Evolutionary conservation across 2,888 invertebrate species (phyloP).

Genomic region (Oasisia sp.): DNA sequence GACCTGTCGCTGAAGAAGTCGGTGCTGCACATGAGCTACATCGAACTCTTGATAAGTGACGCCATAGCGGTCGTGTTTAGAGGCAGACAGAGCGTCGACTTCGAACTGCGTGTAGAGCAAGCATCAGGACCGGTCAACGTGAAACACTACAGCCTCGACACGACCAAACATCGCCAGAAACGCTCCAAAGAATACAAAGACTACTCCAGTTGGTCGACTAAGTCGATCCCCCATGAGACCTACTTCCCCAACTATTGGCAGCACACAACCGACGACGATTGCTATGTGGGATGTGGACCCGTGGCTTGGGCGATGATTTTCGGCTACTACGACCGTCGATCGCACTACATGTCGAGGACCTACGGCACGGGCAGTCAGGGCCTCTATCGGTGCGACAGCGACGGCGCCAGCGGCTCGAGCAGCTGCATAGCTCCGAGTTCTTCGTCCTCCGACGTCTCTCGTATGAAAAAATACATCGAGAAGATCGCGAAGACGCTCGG

Average conservation of each 20-base stretch:
- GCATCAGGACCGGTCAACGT: too few relatives aligned
- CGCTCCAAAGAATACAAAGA: too few relatives aligned
- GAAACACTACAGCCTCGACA: too few relatives aligned
- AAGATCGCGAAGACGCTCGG: neutral
- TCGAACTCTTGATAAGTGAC: too few relatives aligned
- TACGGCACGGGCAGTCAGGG: conserved; percentile 25
- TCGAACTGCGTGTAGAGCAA: too few relatives aligned
- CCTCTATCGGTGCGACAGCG: conserved; percentile 34
- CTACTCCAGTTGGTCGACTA: neutral
- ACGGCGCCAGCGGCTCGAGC: conserved; percentile 31
- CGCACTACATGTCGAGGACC: conserved; percentile 25
- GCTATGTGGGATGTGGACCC: neutral
- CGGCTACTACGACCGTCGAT: conserved; percentile 32
- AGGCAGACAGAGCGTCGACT: too few relatives aligned
- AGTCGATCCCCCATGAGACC: neutral
- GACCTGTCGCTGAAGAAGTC: too few relatives aligned
- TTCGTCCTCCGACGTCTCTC: neutral
- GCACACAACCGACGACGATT: neutral
- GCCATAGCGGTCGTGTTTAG: too few relatives aligned
- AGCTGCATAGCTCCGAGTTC: conserved; percentile 30
- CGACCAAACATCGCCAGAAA: too few relatives aligned
- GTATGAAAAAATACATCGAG: conserved; percentile 21
- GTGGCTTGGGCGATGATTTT: neutral
- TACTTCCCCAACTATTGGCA: conserved; percentile 13
- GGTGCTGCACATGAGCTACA: too few relatives aligned